Evolutionary conservation across 2,888 invertebrate species (phyloP).

Genomic region (Ectobius pallidus): DNA sequence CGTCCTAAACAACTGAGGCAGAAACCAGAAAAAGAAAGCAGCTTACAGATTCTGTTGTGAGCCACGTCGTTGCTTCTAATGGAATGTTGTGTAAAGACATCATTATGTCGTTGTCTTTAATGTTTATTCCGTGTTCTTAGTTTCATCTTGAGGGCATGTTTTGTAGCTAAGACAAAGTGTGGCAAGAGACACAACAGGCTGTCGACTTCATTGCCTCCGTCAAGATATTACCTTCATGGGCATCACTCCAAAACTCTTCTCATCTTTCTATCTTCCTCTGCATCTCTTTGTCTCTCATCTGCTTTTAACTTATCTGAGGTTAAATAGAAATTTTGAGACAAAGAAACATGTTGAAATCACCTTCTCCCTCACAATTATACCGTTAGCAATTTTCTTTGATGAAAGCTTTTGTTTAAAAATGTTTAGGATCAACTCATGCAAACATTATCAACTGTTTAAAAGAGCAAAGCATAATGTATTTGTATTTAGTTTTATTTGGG

Average conservation of each 20-base stretch:
- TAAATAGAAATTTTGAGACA: too few relatives aligned
- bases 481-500: too few relatives aligned
- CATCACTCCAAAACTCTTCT: too few relatives aligned
- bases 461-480: too few relatives aligned
- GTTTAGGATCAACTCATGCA: too few relatives aligned
- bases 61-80: too few relatives aligned
- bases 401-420: too few relatives aligned
- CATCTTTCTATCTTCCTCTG: neutral
- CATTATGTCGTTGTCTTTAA: conserved; percentile 9
- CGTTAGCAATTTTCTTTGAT: too few relatives aligned
- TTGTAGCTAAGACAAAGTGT: neutral
- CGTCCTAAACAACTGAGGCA: neutral
- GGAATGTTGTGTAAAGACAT: neutral
- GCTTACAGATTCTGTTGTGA: too few relatives aligned
- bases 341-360: too few relatives aligned
- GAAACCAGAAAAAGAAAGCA: neutral
- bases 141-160: neutral
- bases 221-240: neutral
- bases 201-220: conserved; percentile 14
- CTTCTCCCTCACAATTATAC: too few relatives aligned
- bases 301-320: neutral
- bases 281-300: neutral
- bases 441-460: too few relatives aligned
- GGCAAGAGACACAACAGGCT: neutral
- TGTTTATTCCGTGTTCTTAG: neutral